These are phyloP conservation scores for Alsophila aescularia DNA, from an alignment of 2,888 invertebrate species.

Conservation along the genomic window DNA sequence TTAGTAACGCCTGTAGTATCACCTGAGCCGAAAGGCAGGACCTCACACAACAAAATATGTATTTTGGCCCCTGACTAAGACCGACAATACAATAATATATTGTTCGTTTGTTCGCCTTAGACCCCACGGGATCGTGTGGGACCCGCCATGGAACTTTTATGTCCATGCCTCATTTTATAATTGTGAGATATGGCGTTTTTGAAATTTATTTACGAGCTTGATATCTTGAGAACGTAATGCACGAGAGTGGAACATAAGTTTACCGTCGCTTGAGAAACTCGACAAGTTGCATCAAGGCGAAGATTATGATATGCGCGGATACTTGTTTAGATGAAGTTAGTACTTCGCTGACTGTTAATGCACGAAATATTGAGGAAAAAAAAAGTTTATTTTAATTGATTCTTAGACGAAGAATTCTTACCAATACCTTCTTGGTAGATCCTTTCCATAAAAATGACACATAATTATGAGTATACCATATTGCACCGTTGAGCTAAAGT, in stretches of 20 bases:
- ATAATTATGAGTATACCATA: no score
- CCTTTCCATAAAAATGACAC: no score
- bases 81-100: slow-evolving; percentile 68
- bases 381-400: no score
- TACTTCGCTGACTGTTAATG: not conserved
- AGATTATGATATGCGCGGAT: slow-evolving; percentile 5
- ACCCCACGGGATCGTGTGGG: slow-evolving; percentile 70
- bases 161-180: slow-evolving; percentile 61
- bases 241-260: slow-evolving; percentile 24
- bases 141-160: slow-evolving; percentile 63
- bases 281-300: slow-evolving; percentile 18
- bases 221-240: slow-evolving; percentile 47
- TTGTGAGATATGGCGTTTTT: slow-evolving; percentile 65
- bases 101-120: slow-evolving; percentile 50
- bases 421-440: no score
- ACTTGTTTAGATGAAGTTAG: slow-evolving; percentile 6
- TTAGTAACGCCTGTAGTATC: slow-evolving; percentile 79
- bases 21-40: slow-evolving; percentile 76
- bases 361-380: no score
- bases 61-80: slow-evolving; percentile 69
- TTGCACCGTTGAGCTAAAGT: no score
- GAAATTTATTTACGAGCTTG: slow-evolving; percentile 69
- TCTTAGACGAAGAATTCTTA: no score
- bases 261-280: slow-evolving; percentile 28
- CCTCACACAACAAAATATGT: slow-evolving; percentile 74